A percentile compares a stretch with the other conserved stretches of the same genome.
Evolutionary conservation across 1,140 invertebrate genomes (phyloP).

Genomic region (Drosophila subobscura): DNA sequence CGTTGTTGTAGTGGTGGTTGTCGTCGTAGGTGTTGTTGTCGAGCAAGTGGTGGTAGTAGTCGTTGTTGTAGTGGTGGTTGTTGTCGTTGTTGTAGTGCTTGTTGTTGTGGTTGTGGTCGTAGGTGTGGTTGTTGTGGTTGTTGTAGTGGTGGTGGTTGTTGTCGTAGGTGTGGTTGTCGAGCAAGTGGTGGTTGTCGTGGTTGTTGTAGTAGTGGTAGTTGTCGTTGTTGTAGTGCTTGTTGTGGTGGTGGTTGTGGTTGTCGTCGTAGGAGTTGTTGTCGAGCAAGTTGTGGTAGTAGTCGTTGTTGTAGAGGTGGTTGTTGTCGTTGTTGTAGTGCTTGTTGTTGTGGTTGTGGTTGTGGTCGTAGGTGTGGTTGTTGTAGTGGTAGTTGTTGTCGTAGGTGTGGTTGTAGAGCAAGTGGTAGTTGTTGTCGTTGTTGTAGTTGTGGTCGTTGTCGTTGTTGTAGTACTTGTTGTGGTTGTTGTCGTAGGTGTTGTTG

Average conservation of each 20-base stretch:
- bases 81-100: background rate
- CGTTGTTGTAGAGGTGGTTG: slow-evolving; percentile 6
- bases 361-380: background rate
- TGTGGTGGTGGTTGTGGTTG: background rate
- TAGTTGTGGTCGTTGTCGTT: slow-evolving; percentile 3
- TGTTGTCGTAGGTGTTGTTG: slow-evolving; percentile 14
- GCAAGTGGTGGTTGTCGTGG: slow-evolving; percentile 8
- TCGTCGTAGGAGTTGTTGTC: slow-evolving; percentile 11
- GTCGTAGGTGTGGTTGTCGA: slow-evolving; percentile 16
- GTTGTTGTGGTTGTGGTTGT: slow-evolving; percentile 14
- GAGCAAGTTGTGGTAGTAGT: slow-evolving; percentile 11
- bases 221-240: slow-evolving; percentile 6
- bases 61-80: slow-evolving; percentile 8
- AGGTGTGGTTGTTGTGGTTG: slow-evolving; percentile 13
- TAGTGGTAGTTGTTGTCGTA: slow-evolving; percentile 13
- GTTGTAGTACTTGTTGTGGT: slow-evolving; percentile 14
- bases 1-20: slow-evolving; percentile 18
- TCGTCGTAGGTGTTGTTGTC: slow-evolving; percentile 15
- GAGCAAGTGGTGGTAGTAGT: slow-evolving; percentile 16
- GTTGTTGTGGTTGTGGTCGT: slow-evolving; percentile 14
- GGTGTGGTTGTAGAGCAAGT: background rate
- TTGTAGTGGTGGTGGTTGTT: slow-evolving; percentile 16
- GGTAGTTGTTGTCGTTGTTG: background rate
- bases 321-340: slow-evolving; percentile 1
- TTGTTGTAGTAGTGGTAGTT: background rate